phyloP scores from a whole-genome alignment of 1,140 invertebrate genomes.

The Lordiphosa stackelbergi region DNA sequence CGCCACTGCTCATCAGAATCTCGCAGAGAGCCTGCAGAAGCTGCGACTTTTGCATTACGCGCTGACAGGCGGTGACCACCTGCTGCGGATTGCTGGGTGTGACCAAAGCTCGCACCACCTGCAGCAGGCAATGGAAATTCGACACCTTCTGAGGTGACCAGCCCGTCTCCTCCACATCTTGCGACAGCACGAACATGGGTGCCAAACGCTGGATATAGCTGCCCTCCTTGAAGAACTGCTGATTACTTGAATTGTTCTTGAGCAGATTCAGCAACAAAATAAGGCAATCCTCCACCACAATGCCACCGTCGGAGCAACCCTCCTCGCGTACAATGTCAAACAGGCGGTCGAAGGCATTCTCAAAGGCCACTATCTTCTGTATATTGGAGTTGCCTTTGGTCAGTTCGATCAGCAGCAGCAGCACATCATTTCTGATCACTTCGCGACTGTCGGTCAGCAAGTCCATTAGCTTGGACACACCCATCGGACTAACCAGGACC shows the following conservation, averaged over 20 bases:
- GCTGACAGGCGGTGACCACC: conserved; percentile 89
- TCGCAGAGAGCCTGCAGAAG: conserved; percentile 89
- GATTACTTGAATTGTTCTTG: conserved; percentile 97
- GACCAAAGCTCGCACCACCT: conserved; percentile 92
- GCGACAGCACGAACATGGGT: conserved; percentile 89
- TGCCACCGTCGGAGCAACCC: conserved; percentile 95
- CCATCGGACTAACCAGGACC: conserved; percentile 95
- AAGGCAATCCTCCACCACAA: conserved; percentile 98
- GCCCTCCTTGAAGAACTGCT: conserved; percentile 99
- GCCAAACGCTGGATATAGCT: conserved; percentile 93
- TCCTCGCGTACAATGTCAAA: conserved; percentile 96
- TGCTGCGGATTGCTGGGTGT: conserved; percentile 90
- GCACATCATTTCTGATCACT: conserved; percentile 96
- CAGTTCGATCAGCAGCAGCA: conserved; percentile 94
- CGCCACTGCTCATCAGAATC: conserved; percentile 96
- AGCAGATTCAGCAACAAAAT: conserved; percentile 96
- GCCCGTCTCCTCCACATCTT: conserved; percentile 84
- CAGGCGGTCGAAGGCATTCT: conserved; percentile 97
- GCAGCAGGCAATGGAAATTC: conserved; percentile 94
- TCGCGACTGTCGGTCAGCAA: conserved; percentile 94
- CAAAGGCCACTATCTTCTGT: conserved; percentile 99
- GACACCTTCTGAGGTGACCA: conserved; percentile 97
- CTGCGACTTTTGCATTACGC: conserved; percentile 90
- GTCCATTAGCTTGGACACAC: conserved; percentile 98
- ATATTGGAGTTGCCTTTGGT: conserved; percentile 98